Evolutionary conservation across 2,113 vertebrate genomes (phyloP).

Genomic region (Ptyas mucosa): DNA sequence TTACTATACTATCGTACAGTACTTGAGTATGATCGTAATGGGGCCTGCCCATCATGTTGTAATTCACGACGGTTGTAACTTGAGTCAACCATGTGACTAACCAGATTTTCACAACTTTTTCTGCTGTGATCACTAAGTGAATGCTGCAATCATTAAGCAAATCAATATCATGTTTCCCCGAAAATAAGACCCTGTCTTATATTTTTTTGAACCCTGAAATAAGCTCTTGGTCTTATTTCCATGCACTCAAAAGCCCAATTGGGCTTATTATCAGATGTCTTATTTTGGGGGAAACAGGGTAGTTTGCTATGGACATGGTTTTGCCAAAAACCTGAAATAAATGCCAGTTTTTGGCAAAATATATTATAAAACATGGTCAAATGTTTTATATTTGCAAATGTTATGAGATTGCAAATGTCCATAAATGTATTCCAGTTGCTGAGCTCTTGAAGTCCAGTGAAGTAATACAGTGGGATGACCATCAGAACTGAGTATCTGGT

Average conservation of each 20-base stretch:
- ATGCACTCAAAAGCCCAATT: too few species aligned
- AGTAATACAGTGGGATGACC: not conserved
- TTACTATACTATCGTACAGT: too few species aligned
- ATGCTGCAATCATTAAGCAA: not conserved
- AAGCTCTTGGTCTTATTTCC: too few species aligned
- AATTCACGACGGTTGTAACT: not conserved
- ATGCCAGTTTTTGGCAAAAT: not conserved
- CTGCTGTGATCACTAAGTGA: not conserved
- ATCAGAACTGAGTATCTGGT: not conserved
- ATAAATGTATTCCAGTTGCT: not conserved
- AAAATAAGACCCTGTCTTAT: too few species aligned
- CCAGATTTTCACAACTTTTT: not conserved
- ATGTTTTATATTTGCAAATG: too few species aligned
- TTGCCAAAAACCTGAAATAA: not conserved
- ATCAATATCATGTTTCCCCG: not conserved
- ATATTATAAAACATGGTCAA: not conserved
- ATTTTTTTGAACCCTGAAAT: too few species aligned
- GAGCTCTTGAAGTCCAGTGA: not conserved
- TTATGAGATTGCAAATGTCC: not conserved
- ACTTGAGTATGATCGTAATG: not conserved
- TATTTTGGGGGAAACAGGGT: too few species aligned
- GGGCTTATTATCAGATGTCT: too few species aligned
- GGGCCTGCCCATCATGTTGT: not conserved
- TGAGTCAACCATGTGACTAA: not conserved
- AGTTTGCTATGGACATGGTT: not conserved